These are phyloP conservation scores for Meghimatium bilineatum DNA, from an alignment of 2,888 invertebrate species.

Conservation along the genomic window DNA sequence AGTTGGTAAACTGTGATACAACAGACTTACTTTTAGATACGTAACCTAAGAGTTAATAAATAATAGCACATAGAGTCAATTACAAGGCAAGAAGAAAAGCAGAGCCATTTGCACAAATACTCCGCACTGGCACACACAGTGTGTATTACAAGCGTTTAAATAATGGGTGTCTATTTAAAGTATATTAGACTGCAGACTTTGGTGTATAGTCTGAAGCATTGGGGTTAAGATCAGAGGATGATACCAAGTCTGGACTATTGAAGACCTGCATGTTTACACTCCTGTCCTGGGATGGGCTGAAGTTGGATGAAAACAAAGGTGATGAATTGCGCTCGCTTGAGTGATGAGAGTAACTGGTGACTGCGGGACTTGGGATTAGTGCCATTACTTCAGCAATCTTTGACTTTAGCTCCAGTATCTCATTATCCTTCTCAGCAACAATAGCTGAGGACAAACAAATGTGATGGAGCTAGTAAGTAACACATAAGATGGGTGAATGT, in stretches of 20 bases:
- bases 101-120: too few relatives aligned
- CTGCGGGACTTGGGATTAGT: conserved; percentile 84
- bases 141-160: not conserved
- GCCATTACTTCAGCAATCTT: conserved; percentile 95
- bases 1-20: too few relatives aligned
- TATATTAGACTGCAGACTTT: conserved; percentile 78
- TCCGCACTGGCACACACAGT: not conserved
- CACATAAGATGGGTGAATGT: not conserved
- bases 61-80: too few relatives aligned
- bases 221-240: conserved; percentile 85
- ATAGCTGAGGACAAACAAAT: conserved; percentile 81
- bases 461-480: too few relatives aligned
- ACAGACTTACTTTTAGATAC: too few relatives aligned
- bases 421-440: conserved; percentile 90
- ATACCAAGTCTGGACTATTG: conserved; percentile 60
- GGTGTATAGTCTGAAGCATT: conserved; percentile 95
- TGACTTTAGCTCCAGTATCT: conserved; percentile 91
- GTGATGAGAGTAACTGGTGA: conserved; percentile 57
- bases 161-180: not conserved
- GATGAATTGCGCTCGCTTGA: conserved; percentile 63
- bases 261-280: conserved; percentile 35
- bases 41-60: too few relatives aligned
- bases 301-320: conserved; percentile 65
- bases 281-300: conserved; percentile 57
- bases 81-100: too few relatives aligned